phyloP scores from a whole-genome alignment of 2,888 invertebrate species.

The Sarcophaga variegata region DNA sequence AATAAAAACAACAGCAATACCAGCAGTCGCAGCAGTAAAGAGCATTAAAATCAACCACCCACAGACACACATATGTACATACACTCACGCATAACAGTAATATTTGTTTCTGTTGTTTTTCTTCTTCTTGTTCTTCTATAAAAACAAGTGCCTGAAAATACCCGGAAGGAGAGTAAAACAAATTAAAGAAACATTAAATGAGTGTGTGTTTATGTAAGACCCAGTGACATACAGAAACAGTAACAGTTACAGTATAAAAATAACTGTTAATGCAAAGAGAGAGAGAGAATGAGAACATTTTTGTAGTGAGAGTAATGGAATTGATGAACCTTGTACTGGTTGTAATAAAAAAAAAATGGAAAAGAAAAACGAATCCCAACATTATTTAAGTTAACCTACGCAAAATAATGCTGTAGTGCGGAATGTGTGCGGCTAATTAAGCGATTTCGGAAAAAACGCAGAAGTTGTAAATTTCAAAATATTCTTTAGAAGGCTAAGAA shows the following conservation, averaged over 20 bases:
- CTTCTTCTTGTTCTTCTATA: neutral
- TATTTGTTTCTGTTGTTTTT: neutral
- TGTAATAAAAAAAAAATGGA: neutral
- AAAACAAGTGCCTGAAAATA: slow-evolving; percentile 19
- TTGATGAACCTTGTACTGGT: slow-evolving; percentile 1
- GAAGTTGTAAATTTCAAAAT: neutral
- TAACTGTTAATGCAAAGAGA: neutral
- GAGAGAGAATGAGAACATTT: neutral
- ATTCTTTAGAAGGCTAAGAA: too few relatives aligned
- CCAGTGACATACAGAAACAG: slow-evolving; percentile 10
- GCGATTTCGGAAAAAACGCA: neutral
- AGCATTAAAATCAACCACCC: slow-evolving; percentile 12
- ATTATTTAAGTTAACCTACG: slow-evolving; percentile 51
- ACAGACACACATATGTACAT: neutral
- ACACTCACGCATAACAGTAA: neutral
- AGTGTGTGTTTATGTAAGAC: neutral
- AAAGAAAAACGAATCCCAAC: slow-evolving; percentile 4
- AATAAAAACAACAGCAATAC: neutral
- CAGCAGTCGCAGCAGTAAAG: too few relatives aligned
- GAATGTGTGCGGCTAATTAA: neutral
- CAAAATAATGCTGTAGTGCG: slow-evolving; percentile 14
- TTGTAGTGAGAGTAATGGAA: neutral
- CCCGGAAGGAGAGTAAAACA: slow-evolving; percentile 47
- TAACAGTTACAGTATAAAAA: neutral
- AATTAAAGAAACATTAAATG: slow-evolving; percentile 5